phyloP scores from a whole-genome alignment of 2,888 invertebrate species.

The Hyppa rectilinea region DNA sequence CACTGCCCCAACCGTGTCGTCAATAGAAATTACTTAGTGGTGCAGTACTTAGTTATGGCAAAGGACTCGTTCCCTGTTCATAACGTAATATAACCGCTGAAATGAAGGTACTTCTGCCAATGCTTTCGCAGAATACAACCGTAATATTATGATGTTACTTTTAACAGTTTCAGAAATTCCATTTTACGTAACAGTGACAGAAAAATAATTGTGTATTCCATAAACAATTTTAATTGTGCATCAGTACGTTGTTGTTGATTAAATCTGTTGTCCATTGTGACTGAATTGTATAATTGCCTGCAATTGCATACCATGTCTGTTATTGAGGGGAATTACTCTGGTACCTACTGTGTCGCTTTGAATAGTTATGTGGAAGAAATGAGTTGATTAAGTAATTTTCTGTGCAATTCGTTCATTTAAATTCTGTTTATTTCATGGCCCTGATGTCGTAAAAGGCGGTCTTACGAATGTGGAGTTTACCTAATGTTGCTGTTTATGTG shows the following conservation, averaged over 20 bases:
- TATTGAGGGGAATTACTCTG: constrained; percentile 1
- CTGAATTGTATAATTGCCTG: constrained; percentile 35
- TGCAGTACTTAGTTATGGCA: too few species aligned
- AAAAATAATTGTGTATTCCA: constrained; percentile 6
- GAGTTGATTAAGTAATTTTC: not conserved
- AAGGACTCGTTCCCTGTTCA: not conserved
- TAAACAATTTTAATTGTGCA: constrained; percentile 24
- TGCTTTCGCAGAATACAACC: not conserved
- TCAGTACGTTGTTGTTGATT: constrained; percentile 20
- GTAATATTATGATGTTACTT: not conserved
- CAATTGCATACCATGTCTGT: constrained; percentile 12
- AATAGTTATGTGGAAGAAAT: not conserved
- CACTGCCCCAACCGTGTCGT: too few species aligned
- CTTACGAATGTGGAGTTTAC: not conserved
- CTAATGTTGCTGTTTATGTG: not conserved
- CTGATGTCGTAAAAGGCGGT: not conserved
- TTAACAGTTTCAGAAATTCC: not conserved
- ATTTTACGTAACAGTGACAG: constrained; percentile 15
- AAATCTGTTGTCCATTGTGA: constrained; percentile 32
- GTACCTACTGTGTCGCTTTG: constrained; percentile 10
- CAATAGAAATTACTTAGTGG: not conserved
- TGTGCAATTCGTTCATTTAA: not conserved
- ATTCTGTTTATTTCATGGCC: not conserved
- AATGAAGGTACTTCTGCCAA: not conserved
- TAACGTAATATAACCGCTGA: not conserved